phyloP scores from a whole-genome alignment of 2,797 vertebrate genomes.

The Gambelia wislizenii region DNA sequence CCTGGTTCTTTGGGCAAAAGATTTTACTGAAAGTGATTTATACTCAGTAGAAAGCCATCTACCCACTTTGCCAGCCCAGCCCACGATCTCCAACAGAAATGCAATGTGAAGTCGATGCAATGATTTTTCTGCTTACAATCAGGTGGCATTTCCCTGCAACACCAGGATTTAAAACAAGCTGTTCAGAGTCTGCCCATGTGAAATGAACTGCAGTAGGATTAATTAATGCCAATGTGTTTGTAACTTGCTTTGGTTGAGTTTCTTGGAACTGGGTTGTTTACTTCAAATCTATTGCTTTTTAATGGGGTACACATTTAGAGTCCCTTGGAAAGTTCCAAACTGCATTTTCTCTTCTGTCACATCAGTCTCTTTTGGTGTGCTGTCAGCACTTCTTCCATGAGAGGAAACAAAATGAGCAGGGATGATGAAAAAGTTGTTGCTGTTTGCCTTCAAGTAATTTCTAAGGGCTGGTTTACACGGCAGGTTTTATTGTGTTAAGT shows the following conservation, averaged over 20 bases:
- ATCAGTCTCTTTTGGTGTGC: not conserved
- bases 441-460: too few relatives aligned
- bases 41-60: not conserved
- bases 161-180: not conserved
- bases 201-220: conserved; percentile 20
- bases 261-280: conserved; percentile 13
- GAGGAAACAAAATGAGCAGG: not conserved
- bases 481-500: too few relatives aligned
- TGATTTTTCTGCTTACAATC: not conserved
- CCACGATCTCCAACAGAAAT: not conserved
- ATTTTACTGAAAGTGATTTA: not conserved
- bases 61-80: too few relatives aligned
- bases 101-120: too few relatives aligned
- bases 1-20: not conserved
- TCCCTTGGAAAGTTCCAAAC: not conserved
- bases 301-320: not conserved
- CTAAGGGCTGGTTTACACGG: too few relatives aligned
- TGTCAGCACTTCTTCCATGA: conserved; percentile 15
- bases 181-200: conserved; percentile 24
- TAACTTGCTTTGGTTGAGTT: not conserved
- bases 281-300: not conserved
- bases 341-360: not conserved
- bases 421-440: not conserved
- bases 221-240: not conserved
- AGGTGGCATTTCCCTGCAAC: not conserved